These are phyloP conservation scores for Zaprionus nigranus DNA, from an alignment of 1,140 invertebrate species.

Conservation along the genomic window DNA sequence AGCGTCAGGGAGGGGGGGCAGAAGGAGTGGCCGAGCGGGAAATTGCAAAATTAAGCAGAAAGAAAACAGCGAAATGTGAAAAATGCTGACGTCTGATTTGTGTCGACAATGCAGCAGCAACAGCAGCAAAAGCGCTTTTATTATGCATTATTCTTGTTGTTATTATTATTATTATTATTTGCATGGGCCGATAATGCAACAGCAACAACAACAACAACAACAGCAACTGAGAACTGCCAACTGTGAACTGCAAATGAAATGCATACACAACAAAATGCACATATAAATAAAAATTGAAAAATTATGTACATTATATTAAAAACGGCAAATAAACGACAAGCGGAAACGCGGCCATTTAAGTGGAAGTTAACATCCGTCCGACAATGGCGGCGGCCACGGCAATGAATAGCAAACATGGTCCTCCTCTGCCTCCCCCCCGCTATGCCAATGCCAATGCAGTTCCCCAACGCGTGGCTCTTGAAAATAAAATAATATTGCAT, in stretches of 20 bases:
- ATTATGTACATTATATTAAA: constrained; percentile 83
- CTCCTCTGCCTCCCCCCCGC: not conserved
- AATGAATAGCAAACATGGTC: constrained; percentile 54
- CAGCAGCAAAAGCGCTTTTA: constrained; percentile 53
- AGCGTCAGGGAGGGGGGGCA: constrained; percentile 2
- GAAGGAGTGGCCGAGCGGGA: constrained; percentile 53
- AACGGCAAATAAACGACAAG: constrained; percentile 80
- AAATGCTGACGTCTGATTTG: constrained; percentile 78
- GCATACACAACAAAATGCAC: constrained; percentile 62
- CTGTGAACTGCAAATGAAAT: constrained; percentile 69
- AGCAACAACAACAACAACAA: constrained; percentile 11
- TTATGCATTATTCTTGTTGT: constrained; percentile 69
- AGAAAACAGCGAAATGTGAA: constrained; percentile 57
- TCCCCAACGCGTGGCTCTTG: constrained; percentile 35
- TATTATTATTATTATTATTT: constrained; percentile 58
- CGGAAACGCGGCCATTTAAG: constrained; percentile 84
- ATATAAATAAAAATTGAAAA: constrained; percentile 83
- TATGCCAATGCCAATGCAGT: constrained; percentile 11
- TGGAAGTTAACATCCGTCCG: constrained; percentile 84
- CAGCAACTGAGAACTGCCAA: not conserved
- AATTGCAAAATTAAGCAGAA: constrained; percentile 80
- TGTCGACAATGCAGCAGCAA: constrained; percentile 34
- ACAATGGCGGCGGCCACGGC: constrained; percentile 57
- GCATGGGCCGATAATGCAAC: constrained; percentile 50
- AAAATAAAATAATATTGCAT: constrained; percentile 83